Conservation (phyloP, 2,113 vertebrate genomes). For the Condylura cristata region DNA sequence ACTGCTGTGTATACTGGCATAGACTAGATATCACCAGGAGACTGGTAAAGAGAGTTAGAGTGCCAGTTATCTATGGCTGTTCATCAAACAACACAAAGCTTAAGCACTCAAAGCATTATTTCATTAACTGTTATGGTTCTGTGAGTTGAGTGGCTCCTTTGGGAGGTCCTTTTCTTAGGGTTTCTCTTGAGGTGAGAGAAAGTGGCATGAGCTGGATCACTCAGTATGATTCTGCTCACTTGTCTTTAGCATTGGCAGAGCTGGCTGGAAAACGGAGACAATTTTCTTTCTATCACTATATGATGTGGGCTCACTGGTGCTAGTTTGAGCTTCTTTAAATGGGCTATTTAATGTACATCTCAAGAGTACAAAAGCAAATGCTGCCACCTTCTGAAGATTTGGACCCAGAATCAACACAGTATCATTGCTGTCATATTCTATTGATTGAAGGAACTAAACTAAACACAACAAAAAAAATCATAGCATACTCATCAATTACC, state of each 20-base stretch:
- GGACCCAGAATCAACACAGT: background rate
- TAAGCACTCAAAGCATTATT: background rate
- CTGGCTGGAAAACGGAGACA: background rate
- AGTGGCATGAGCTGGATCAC: background rate
- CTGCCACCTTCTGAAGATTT: background rate
- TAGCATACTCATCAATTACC: too few species aligned
- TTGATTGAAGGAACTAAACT: background rate
- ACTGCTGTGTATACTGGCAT: background rate
- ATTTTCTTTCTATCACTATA: background rate
- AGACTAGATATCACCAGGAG: background rate
- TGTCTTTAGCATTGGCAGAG: background rate
- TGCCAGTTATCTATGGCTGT: background rate
- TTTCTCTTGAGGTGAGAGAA: background rate
- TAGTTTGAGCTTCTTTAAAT: background rate
- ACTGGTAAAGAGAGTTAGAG: background rate
- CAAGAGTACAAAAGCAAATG: conserved; percentile 16
- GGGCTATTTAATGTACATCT: background rate
- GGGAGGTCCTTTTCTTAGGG: background rate
- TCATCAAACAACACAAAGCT: background rate
- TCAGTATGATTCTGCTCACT: background rate
- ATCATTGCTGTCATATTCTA: background rate
- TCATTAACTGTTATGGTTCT: background rate
- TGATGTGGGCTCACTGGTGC: background rate
- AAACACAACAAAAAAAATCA: too few species aligned
- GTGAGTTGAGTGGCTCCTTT: background rate